Percentiles rank a stretch among this genome's conserved stretches.
Evolutionary conservation across 2,113 vertebrate species (phyloP).

Genomic region (Boulengeromyrus knoepffleri): DNA sequence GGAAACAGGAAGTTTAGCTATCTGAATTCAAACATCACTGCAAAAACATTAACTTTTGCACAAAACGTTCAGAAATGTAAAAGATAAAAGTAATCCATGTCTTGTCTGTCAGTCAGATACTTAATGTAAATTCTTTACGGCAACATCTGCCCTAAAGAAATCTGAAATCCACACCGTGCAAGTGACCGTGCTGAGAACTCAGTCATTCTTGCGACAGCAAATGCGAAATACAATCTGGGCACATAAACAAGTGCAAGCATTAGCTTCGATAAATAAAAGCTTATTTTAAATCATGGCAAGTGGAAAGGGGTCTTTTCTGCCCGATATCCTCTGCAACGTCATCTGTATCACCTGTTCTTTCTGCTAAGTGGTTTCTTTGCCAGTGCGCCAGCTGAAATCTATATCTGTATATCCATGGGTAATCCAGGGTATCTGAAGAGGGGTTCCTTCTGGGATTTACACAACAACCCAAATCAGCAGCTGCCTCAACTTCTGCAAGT

Average conservation of each 20-base stretch:
- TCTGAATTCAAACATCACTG: not conserved
- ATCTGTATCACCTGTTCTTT: not conserved
- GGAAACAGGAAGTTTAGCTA: not conserved
- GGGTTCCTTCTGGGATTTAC: not conserved
- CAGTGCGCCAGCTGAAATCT: not conserved
- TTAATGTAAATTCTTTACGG: not conserved
- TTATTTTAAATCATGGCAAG: not conserved
- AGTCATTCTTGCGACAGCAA: not conserved
- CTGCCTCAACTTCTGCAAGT: not conserved
- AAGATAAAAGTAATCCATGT: not conserved
- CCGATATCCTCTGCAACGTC: not conserved
- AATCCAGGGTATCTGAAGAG: not conserved
- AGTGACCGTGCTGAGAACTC: not conserved
- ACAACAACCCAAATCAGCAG: not conserved
- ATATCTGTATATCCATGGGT: not conserved
- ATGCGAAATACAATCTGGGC: not conserved
- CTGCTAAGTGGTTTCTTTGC: not conserved
- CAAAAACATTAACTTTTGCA: not conserved
- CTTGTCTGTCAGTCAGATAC: not conserved
- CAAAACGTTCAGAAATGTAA: not conserved
- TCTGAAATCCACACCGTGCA: not conserved
- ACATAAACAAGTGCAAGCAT: not conserved
- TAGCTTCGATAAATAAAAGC: not conserved
- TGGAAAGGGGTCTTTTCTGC: not conserved
- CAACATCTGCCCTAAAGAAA: not conserved